These are phyloP conservation scores for Pica pica DNA, from an alignment of 2,113 vertebrate genomes.

Conservation along the genomic window DNA sequence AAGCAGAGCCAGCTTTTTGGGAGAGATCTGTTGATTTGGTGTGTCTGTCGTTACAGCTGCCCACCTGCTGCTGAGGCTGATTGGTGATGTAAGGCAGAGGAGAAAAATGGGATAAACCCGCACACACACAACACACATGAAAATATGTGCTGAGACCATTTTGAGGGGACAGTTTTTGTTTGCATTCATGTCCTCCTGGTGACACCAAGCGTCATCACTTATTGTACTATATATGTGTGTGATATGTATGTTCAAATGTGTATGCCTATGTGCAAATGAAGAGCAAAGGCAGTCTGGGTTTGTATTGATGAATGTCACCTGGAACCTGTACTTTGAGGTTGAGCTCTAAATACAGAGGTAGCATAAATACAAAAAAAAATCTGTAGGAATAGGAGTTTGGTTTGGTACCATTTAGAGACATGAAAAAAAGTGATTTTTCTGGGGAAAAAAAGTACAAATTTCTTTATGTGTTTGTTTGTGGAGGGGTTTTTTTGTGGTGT, in stretches of 20 bases:
- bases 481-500: not conserved
- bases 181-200: not conserved
- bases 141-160: not conserved
- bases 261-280: not conserved
- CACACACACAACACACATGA: too few relatives aligned
- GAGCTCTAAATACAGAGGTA: not conserved
- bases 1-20: not conserved
- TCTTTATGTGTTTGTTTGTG: not conserved
- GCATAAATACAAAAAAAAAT: not conserved
- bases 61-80: not conserved
- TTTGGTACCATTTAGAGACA: not conserved
- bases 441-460: not conserved
- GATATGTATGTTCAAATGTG: accelerated
- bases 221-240: not conserved
- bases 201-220: not conserved
- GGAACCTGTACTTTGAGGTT: not conserved
- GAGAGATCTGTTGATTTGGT: not conserved
- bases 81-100: not conserved
- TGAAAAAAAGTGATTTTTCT: not conserved
- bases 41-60: not conserved
- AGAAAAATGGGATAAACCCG: not conserved
- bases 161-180: not conserved
- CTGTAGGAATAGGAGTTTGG: not conserved
- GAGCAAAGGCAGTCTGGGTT: not conserved
- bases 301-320: not conserved